These are phyloP conservation scores for Okapia johnstoni DNA, from an alignment of 2,113 vertebrate species.

Conservation along the genomic window DNA sequence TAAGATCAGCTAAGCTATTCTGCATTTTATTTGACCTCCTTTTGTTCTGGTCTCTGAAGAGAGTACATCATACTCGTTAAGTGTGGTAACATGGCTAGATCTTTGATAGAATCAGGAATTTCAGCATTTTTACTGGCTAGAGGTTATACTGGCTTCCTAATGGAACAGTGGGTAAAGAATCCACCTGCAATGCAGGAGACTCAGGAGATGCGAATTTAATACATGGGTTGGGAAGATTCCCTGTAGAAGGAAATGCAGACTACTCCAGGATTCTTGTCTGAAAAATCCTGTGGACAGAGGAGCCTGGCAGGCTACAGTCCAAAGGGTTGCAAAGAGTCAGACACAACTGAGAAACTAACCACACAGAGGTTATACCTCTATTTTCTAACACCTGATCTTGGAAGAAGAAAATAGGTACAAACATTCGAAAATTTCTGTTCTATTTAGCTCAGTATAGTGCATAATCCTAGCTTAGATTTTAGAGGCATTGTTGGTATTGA, in stretches of 20 bases:
- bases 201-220: neutral
- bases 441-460: neutral
- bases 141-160: neutral
- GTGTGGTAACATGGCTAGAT: neutral
- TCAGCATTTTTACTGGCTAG: neutral
- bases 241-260: neutral
- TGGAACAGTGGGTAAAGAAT: neutral
- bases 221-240: neutral
- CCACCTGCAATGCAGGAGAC: neutral
- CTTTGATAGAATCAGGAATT: neutral
- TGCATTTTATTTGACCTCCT: neutral
- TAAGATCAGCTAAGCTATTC: neutral
- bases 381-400: neutral
- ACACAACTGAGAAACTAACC: neutral
- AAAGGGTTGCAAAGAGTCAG: neutral
- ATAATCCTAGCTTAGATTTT: neutral
- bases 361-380: neutral
- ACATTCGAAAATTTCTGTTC: neutral
- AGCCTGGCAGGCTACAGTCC: neutral
- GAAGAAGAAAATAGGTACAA: neutral
- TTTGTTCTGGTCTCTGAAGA: neutral
- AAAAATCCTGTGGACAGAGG: neutral
- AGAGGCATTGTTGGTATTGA: neutral
- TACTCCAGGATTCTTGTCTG: neutral
- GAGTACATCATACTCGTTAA: neutral